These are phyloP conservation scores for Arge pagana DNA, from an alignment of 2,888 invertebrate species.

Conservation along the genomic window DNA sequence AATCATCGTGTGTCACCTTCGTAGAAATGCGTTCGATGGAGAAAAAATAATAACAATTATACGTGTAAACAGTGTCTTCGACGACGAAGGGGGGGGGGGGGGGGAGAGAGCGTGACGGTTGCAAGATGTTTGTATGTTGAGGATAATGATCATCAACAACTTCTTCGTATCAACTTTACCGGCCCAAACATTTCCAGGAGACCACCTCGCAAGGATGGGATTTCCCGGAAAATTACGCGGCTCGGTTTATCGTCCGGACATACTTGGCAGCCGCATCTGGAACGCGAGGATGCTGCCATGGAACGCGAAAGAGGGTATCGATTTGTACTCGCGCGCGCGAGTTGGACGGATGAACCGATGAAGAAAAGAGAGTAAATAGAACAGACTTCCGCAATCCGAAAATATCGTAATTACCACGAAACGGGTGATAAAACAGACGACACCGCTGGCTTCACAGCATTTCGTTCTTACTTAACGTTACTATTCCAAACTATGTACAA, in stretches of 20 bases:
- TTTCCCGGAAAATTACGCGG: slow-evolving; percentile 5
- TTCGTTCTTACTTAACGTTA: too few species aligned
- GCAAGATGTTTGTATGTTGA: too few species aligned
- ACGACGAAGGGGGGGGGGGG: too few species aligned
- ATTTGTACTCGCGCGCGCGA: slow-evolving; percentile 44
- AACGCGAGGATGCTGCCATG: slow-evolving; percentile 14
- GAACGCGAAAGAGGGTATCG: slow-evolving; percentile 40
- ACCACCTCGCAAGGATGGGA: neutral
- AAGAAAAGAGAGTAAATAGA: slow-evolving; percentile 38
- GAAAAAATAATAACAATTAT: too few species aligned
- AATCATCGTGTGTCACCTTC: too few species aligned
- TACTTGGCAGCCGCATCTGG: slow-evolving; percentile 15
- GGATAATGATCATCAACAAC: too few species aligned
- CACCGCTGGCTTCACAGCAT: too few species aligned
- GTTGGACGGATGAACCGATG: slow-evolving; percentile 26
- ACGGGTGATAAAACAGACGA: too few species aligned
- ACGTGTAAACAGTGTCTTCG: too few species aligned
- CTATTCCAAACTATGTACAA: neutral
- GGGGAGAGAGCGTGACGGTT: too few species aligned
- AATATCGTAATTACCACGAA: slow-evolving; percentile 22
- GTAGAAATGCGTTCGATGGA: too few species aligned
- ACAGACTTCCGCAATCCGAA: slow-evolving; percentile 45
- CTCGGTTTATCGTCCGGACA: slow-evolving; percentile 8
- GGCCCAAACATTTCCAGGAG: neutral
- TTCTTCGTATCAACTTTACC: too few species aligned